Base-by-base conservation (phyloP, 2,797 vertebrate genomes). In the Silurus lanzhouensis region DNA sequence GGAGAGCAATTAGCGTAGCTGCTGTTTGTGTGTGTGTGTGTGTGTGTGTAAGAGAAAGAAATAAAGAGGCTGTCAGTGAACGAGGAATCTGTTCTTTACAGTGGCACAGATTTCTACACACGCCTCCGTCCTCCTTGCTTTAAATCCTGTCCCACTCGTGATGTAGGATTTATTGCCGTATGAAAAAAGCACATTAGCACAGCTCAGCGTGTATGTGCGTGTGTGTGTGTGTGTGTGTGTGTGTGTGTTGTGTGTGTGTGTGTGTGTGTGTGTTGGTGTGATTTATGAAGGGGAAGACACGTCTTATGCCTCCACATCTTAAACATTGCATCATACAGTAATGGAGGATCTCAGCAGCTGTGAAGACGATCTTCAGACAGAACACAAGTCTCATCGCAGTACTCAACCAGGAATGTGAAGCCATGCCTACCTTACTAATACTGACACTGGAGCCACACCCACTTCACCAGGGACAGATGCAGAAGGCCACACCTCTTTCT, bases 171-270 rank as follows among this genome's bases (percentile, higher is more conserved):
- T 82, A 71, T 20, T 70, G 67, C 27, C 0, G 1, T n/a, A 79
- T n/a, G 27, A 79, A 63, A 61, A 72, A 72, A 83, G 22, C 55
- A 72, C 55, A 72, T 83, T 72, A 83, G 22, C 52, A 71, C n/a
- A 38, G 17, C 25, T 48, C 60, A 8, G 66, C 55, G 25, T 52
- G 27, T 57, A 52, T 19, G 12, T 58, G 64, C 46, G 25, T 61
- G 57, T 71, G 66, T 70, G 81, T 83, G 55, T 72, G 67, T 74
- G 81, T 74, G 68, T 85, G 48, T 85, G 75, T 80, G n/a, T n/a
- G n/a, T n/a, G n/a, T n/a, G n/a, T n/a, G n/a, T n/a, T 71, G 66
- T 70, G 81, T 83, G 55, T 72, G 67, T 74, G 81, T 74, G 68
- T 85, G 52, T 44, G 27, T 61, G 74, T 31, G 74, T 58, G 48